These are phyloP conservation scores for Bombycilla garrulus DNA, from an alignment of 2,113 vertebrate genomes.

Conservation along the genomic window DNA sequence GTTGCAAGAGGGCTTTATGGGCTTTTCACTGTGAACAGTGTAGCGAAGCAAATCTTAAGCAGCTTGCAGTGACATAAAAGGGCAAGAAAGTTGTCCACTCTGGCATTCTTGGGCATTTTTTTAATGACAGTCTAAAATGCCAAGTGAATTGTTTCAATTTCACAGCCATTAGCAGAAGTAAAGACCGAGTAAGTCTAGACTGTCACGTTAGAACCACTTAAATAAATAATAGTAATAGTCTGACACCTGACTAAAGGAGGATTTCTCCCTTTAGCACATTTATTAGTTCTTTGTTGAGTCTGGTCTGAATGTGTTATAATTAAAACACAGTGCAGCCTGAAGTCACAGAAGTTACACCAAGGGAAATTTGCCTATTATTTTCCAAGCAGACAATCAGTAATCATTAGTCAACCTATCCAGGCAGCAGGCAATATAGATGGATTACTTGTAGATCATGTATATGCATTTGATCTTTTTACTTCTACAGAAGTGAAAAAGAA, in stretches of 20 bases:
- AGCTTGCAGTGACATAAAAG: conserved; percentile 2
- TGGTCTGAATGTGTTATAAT: conserved; percentile 3
- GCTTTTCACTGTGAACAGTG: not conserved
- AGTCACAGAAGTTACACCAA: conserved; percentile 4
- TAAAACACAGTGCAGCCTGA: conserved; percentile 19
- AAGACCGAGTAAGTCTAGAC: conserved; percentile 34
- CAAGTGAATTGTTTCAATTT: conserved; percentile 53
- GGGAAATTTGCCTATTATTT: conserved; percentile 35
- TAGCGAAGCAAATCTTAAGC: conserved; percentile 13
- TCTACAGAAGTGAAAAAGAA: not conserved
- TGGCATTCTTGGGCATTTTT: conserved; percentile 6
- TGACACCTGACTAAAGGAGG: not conserved
- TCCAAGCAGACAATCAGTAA: conserved; percentile 34
- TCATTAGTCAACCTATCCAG: conserved; percentile 36
- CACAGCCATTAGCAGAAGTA: conserved; percentile 34
- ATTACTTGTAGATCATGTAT: conserved; percentile 4
- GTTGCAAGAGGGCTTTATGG: not conserved
- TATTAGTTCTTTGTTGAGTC: not conserved
- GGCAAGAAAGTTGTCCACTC: conserved; percentile 16
- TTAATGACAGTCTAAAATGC: conserved; percentile 27
- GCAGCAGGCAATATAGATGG: conserved; percentile 9
- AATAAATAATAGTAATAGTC: conserved; percentile 55
- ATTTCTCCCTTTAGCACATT: conserved; percentile 14
- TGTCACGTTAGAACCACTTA: conserved; percentile 34
- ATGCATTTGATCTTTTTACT: not conserved